Base-by-base conservation (phyloP, 2,888 invertebrate genomes). In the Tetheella fluctuosa region DNA sequence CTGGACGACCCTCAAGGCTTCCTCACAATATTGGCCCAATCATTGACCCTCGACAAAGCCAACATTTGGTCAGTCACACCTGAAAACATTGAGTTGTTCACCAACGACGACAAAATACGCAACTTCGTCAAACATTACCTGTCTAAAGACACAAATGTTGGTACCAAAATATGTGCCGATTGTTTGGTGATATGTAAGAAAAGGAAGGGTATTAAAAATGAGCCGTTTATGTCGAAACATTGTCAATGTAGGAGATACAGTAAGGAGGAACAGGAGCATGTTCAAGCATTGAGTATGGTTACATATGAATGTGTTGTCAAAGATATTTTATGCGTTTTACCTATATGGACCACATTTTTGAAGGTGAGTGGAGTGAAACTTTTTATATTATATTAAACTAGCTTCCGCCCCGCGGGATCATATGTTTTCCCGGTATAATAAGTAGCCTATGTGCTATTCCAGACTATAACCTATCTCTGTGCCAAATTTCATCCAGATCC, bases 1-100 rank as follows among this genome's bases (percentile, higher is more conserved):
- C 87, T 95, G 20, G 97, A 97, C 83, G 98, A 98, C 91, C 98
- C 98, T 0, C 93, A 95, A 74, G 97, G 97, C 2, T 95, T 96
- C 79, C 95, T 96, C 79, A 96, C 96, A 68, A 94, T 97, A 59
- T 89, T 97, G 57, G 97, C 97, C 0, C 96, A 96, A 76, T 96
- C 96, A 0, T 85, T 97, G n/a, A 97, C 97, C 0, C 94, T 96
- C 34, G 96, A 97, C 71, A 94, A 94, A 64, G 89, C 94, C 57
- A 94, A 95, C 73, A 94, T 96, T 0, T 97, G 96, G 96, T 94
- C 95, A 20, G 94, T 94, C 0, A 88, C 93, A 0, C 92, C 95
- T 0, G 95, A 95, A 68, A 95, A 95, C 65, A 95, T 97, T n/a
- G 94, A 95, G 17, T 94, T 96, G 0, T 97, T 97, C 79, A 95